Base-by-base conservation (phyloP, 2,797 vertebrate genomes). In the Rhinogobio ventralis region DNA sequence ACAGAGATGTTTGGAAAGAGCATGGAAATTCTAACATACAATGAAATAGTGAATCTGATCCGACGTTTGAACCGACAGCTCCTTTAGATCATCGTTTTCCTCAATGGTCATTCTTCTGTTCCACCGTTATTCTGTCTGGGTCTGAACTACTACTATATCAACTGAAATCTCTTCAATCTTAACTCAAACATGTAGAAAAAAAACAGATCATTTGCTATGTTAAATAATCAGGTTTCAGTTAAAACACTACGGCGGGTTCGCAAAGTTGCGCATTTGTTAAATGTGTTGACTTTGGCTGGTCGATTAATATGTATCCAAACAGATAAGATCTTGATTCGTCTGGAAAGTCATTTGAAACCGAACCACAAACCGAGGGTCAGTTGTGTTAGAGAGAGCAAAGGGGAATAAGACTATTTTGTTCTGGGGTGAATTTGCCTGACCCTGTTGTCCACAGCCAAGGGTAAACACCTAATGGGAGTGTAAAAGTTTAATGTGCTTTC, bases 291-390 rank as follows among this genome's bases (percentile, higher is more conserved):
- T 82, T 88, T 93, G 92, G 91, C 91, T 0, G 82, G n/a, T 82
- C 68, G 60, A 86, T 89, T 87, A 79, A 90, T 90, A 91, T 66
- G 57, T 81, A 83, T 87, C 86, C 89, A 87, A 86, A 77, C 71
- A 90, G 93, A 94, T 94, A 92, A 93, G 88, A 94, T 93, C 92
- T 91, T 82, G 87, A 92, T 90, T 89, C 62, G 74, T 87, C 86
- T 89, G 86, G 85, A 86, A 66, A 79, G 66, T 62, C 17, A 46
- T 91, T 90, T 90, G 88, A 93, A 92, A 93, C 49, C 23, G 69
- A 93, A 89, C 89, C 69, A 5, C 46, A 23, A 82, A 20, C 8
- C 36, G 8, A 46, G 39, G 53, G 80, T 85, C 55, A 66, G 79
- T 85, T 3, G 19, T 62, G 80, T 77, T 46, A 13, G 30, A 72